Evolutionary conservation across 2,113 vertebrate genomes (phyloP).

Genomic region (Theristicus caerulescens): DNA sequence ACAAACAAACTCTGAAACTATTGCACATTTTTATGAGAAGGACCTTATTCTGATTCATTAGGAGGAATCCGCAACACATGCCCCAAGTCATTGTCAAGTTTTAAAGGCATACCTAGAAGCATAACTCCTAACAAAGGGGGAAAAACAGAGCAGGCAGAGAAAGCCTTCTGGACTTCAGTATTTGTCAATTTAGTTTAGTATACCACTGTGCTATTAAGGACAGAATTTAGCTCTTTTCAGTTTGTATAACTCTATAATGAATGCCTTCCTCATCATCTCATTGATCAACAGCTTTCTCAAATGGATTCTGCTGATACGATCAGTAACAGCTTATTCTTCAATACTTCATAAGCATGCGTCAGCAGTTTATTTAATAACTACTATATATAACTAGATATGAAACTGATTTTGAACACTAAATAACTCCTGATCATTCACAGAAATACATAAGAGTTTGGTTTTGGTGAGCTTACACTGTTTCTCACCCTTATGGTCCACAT

Average conservation of each 20-base stretch:
- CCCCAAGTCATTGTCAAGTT: background rate
- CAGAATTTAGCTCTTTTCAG: background rate
- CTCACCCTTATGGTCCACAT: background rate
- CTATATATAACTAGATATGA: background rate
- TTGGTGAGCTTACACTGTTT: background rate
- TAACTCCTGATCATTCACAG: background rate
- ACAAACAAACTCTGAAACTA: background rate
- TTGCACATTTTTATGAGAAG: background rate
- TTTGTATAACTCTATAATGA: background rate
- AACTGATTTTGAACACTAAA: background rate
- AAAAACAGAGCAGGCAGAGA: background rate
- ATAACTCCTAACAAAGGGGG: background rate
- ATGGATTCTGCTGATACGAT: background rate
- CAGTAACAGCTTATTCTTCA: background rate
- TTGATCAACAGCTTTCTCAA: background rate
- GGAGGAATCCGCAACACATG: background rate
- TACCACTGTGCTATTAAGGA: background rate
- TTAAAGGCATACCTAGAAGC: background rate
- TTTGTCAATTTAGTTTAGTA: background rate
- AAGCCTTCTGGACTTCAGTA: background rate
- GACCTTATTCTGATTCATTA: background rate
- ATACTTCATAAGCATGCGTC: background rate
- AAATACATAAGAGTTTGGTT: background rate
- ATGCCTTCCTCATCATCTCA: background rate
- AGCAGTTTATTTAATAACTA: background rate